Conservation (phyloP, 2,888 invertebrate genomes). For the Cephalotes varians region DNA sequence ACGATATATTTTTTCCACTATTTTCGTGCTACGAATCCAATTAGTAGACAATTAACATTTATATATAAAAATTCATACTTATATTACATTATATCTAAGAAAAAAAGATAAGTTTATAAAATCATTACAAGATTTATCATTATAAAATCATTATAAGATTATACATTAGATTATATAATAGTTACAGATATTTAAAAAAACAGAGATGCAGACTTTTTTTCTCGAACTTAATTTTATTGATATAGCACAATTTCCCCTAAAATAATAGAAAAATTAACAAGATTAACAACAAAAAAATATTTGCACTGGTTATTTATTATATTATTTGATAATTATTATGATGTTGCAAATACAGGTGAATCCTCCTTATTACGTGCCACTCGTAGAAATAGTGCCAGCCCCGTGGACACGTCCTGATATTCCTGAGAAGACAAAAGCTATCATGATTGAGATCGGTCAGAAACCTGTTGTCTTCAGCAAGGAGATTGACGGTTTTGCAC, state of each 20-base stretch:
- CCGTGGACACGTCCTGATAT: conserved; percentile 96
- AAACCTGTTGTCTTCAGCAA: conserved; percentile 94
- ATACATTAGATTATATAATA: neutral
- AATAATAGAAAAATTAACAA: neutral
- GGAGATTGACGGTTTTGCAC: conserved; percentile 96
- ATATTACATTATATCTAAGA: neutral
- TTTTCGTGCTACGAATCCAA: neutral
- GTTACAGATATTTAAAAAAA: too few relatives aligned
- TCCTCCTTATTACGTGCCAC: conserved; percentile 97
- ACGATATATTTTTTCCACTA: neutral
- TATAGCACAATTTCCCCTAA: neutral
- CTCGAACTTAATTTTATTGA: neutral
- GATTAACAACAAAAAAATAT: neutral
- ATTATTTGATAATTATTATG: conserved; percentile 7
- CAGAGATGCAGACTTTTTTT: neutral
- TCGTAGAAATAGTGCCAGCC: conserved; percentile 97
- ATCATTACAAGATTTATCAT: conserved; percentile 31
- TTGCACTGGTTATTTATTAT: neutral
- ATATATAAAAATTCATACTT: conserved; percentile 13
- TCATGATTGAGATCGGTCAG: conserved; percentile 96
- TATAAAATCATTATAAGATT: conserved; percentile 20
- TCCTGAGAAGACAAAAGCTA: conserved; percentile 90
- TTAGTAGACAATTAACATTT: conserved; percentile 5
- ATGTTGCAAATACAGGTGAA: conserved; percentile 89
- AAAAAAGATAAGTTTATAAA: conserved; percentile 3